Conservation (phyloP, 2,888 invertebrate genomes). For the Hemistola chrysoprasaria region DNA sequence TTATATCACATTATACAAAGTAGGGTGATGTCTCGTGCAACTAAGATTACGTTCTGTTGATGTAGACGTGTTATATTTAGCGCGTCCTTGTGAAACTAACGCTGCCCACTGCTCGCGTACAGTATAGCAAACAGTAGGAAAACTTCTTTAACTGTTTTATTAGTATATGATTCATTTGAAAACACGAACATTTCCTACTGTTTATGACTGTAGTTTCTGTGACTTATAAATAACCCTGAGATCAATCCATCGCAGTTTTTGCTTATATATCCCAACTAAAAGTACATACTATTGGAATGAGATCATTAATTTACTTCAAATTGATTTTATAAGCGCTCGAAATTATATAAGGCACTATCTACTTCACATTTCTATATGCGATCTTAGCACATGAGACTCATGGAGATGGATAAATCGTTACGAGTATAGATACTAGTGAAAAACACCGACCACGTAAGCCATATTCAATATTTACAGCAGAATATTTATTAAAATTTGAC, state of each 20-base stretch:
- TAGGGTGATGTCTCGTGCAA: conserved; percentile 50
- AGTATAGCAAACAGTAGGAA: background rate
- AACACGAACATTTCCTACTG: too few relatives aligned
- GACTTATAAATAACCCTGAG: background rate
- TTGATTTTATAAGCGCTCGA: conserved; percentile 16
- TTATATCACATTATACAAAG: conserved; percentile 71
- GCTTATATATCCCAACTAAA: too few relatives aligned
- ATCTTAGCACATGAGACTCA: conserved; percentile 43
- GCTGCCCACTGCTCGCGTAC: conserved; percentile 3
- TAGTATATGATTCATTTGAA: too few relatives aligned
- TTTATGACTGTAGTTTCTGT: background rate
- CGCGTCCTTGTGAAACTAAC: conserved; percentile 16
- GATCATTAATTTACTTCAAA: too few relatives aligned
- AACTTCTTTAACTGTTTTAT: too few relatives aligned
- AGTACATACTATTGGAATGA: background rate
- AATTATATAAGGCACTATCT: conserved; percentile 67
- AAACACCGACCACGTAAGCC: conserved; percentile 37
- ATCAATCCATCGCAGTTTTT: too few relatives aligned
- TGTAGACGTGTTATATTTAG: conserved; percentile 18
- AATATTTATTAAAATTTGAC: conserved; percentile 40
- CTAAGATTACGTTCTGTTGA: conserved; percentile 26
- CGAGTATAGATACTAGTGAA: conserved; percentile 41
- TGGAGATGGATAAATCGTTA: conserved; percentile 43
- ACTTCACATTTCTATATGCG: conserved; percentile 25
- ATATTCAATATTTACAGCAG: conserved; percentile 50